A percentile compares a stretch with the other conserved stretches of the same genome.
Conservation (phyloP, 2,113 vertebrate genomes). For the Dasyprocta punctata region DNA sequence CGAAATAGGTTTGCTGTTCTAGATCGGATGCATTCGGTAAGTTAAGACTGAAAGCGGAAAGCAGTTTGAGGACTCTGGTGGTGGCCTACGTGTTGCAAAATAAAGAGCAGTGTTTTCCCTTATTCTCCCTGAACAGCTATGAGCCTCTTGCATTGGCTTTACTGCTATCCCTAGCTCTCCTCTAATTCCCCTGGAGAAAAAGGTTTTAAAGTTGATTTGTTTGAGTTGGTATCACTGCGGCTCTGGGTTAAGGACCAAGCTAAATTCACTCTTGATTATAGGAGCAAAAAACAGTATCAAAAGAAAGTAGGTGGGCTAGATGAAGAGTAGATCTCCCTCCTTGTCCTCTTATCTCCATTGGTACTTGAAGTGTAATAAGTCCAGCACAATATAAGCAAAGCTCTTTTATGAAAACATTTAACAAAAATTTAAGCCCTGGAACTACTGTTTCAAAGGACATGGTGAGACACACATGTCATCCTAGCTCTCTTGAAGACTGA, state of each 20-base stretch:
- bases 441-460: neutral
- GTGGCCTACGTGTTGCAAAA: neutral
- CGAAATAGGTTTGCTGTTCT: conserved; percentile 97
- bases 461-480: neutral
- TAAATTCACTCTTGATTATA: neutral
- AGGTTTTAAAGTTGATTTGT: neutral
- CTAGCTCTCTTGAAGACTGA: neutral
- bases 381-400: neutral
- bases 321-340: neutral
- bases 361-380: neutral
- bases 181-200: neutral
- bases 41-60: conserved; percentile 53
- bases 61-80: neutral
- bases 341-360: neutral
- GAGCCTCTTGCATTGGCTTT: neutral
- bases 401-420: conserved; percentile 9
- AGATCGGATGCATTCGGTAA: conserved; percentile 98
- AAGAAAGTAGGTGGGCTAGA: neutral
- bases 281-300: neutral
- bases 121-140: neutral
- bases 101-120: neutral
- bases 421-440: neutral
- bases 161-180: neutral
- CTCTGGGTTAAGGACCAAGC: conserved; percentile 12
- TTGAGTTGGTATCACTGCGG: neutral